Evolutionary conservation across 2,797 vertebrate species (phyloP), one percentile per base, ranked within the genome.

Genomic region (Neomorphus geoffroyi): DNA sequence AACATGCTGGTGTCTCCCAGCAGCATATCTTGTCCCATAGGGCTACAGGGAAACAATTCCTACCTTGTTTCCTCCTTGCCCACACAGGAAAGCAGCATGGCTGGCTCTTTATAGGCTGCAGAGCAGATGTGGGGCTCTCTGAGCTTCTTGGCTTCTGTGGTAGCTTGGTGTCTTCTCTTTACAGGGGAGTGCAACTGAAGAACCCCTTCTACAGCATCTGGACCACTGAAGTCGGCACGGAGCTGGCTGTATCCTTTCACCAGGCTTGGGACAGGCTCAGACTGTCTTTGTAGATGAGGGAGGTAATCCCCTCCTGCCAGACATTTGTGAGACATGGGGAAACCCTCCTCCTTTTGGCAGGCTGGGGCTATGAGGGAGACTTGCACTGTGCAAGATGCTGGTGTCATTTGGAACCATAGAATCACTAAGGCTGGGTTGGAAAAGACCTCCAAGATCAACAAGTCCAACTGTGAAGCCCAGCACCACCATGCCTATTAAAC

Each of bases 171-270:
- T 80, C 90, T 41, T 86, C 54, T 90, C 45, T 96, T 87, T 84
- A 51, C 93, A 99, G 99, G 97, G 99, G 99, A 10, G 99, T 99
- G 62, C 99, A 99, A 96, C 97, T 99, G 94, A 99, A 98, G 24
- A 99, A 99, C 94, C 99, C 99, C 24, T 99, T 99, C 98, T 99
- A 99, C 97, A 99, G 99, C 97, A 99, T 99, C 97, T 99, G 99
- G 99, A 99, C 99, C 9, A 99, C 99, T 3, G 99, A 99, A 62
- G 98, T 99, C 15, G 99, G 99, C 85, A 99, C 99, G 0, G 99
- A 99, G 84, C 97, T 99, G 92, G 99, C 99, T 89, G 99, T 99
- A 99, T 99, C 99, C 98, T 99, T 98, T 32, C 26, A 23, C 28
- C 12, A 5, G 7, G 35, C n/a, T 56, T 12, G 1, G 37, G 35